Base-by-base conservation (phyloP, 2,888 invertebrate genomes). In the Entomobrya multifasciata region DNA sequence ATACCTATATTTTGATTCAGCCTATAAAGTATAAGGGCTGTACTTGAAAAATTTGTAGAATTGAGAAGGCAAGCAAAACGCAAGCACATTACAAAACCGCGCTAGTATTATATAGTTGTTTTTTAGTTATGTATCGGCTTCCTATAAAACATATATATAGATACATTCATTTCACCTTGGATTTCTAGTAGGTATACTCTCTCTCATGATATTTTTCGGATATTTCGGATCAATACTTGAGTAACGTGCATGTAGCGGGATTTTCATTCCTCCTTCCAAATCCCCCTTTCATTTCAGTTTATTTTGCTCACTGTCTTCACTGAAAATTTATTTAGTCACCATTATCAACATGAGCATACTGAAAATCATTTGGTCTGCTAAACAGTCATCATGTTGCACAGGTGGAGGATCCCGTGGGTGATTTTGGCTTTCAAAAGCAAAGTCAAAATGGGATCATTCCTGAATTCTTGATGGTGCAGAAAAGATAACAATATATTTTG, bases 191-290 rank as follows among this genome's bases (percentile, higher is more conserved):
- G 70, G 72, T 47, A 77, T 60, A 60, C n/a, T 44, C 41, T 36
- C 41, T 52, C 70, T 72, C 81, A 60, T 83, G 49, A 67, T 72
- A 67, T 72, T 85, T 78, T 57, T 78, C 70, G 67, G 30, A 70
- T 57, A 77, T 77, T 78, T 60, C 82, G 88, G 88, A 88, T 88
- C 88, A 88, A 88, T 88, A 88, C 49, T 82, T 77, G 62, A 52
- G 81, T 81, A 82, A 78, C 83, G 81, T 79, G 86, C 10, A 62
- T 78, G 78, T 65, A 88, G 88, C 88, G 88, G 88, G 88, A 86
- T 86, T 88, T 88, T 88, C 76, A 82, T 76, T 84, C 80, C 76
- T 85, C 65, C 79, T 83, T 82, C 74, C 57, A 44, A 72, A 47
- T 25, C 57, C 62, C 74, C 82, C 22, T 82, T 76, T 47, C n/a